Base-by-base conservation (phyloP, 2,888 invertebrate genomes). In the Ormyrus pomaceus region DNA sequence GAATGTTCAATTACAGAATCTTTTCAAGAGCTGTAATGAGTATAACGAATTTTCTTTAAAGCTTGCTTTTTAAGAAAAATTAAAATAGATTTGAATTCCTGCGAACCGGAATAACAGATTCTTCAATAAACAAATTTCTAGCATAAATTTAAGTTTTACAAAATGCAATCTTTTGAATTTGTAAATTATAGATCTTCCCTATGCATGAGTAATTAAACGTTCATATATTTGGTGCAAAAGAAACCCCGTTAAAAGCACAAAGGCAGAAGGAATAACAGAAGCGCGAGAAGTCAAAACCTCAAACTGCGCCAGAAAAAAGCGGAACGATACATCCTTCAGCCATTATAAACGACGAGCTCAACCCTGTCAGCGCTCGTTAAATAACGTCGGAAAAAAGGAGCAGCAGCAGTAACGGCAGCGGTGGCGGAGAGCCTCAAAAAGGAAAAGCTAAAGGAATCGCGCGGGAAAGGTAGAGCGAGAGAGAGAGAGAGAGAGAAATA, bases 361-460 rank as follows among this genome's bases (percentile, higher is more conserved):
- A 62, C 59, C 10, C 53, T 61, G 68, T 78, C 73, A 68, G 65
- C 51, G 59, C 46, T 69, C 59, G 59, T 79, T 79, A 79, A 79
- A 68, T 74, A 79, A 79, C 62, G 59, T 55, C 64, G 45, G 45
- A 55, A 34, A 68, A 19, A 19, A 19, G 19, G 19, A 19, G 19
- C 19, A 19, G 19, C 19, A 19, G 19, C 19, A 19, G 19, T 19
- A 19, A 19, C 19, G 19, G 34, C 56, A 7, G 34, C 50, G 2
- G 65, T 11, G 13, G 55, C 6, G 11, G 7, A 5, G 19, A 19
- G 19, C 19, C 6, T n/a, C 2, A 59, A 45, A 53, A 51, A 55
- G 19, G 19, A 19, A 19, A 19, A 19, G 66, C 6, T 6, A 48
- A 56, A 48, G 5, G 53, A 34, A 19, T 6, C 8, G 69, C 10